These are phyloP conservation scores for Microcebus jonahi DNA, from an alignment of 2,113 vertebrate genomes.

Conservation along the genomic window DNA sequence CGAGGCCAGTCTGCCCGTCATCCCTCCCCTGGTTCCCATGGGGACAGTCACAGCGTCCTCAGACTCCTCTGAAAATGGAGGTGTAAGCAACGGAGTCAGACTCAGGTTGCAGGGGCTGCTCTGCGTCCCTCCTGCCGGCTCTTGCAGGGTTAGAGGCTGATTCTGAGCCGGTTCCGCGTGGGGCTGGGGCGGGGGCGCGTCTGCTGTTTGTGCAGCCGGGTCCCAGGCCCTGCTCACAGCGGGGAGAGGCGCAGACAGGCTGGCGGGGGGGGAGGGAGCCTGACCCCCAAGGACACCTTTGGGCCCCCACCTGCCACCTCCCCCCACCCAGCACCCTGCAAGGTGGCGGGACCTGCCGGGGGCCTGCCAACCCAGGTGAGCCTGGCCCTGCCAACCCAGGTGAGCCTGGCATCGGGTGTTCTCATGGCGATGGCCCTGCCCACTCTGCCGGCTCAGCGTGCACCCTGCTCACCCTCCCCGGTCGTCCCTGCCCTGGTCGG, in stretches of 20 bases:
- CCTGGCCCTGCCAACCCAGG: neutral
- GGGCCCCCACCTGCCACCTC: neutral
- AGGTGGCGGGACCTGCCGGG: neutral
- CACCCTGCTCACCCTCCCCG: neutral
- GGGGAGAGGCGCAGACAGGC: neutral
- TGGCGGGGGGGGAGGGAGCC: neutral
- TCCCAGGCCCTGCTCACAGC: neutral
- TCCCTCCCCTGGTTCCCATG: rapidly evolving
- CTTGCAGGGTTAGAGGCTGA: neutral
- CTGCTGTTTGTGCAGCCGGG: neutral
- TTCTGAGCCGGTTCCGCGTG: rapidly evolving
- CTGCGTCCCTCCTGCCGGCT: rapidly evolving
- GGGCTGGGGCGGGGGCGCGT: rapidly evolving
- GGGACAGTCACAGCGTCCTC: rapidly evolving
- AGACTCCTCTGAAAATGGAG: neutral
- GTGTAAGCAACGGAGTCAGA: rapidly evolving
- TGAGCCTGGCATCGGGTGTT: neutral
- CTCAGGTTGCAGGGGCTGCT: rapidly evolving
- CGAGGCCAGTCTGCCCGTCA: neutral
- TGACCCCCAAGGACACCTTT: rapidly evolving
- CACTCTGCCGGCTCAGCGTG: rapidly evolving
- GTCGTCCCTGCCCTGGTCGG: neutral
- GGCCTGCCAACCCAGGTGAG: neutral
- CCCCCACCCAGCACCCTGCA: neutral
- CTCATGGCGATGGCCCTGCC: neutral